Base-by-base conservation (phyloP, 64 coral and sea anemone species). In the Anthopleura sola region DNA sequence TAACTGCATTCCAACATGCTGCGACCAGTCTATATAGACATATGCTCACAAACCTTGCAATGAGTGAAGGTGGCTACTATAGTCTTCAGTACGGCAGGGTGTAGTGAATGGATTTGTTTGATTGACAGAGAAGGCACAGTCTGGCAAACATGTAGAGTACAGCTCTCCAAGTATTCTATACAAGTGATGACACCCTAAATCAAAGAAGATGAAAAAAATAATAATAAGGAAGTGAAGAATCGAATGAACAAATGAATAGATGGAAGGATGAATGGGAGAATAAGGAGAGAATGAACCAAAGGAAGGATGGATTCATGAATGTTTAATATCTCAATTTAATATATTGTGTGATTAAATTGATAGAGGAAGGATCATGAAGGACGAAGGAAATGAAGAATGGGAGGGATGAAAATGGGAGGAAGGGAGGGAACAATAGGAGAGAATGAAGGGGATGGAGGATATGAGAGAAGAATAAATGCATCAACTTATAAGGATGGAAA, bases 91-190 rank as follows among this genome's bases (percentile, higher is more conserved):
- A 86, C 44, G 13, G 74, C 44, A 44, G 89, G 78, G 56, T 81
- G 84, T 24, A 91, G 66, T 11, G 89, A 91, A 39, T 82, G 74
- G 6, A 91, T 69, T 16, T 91, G 83, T 66, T 60, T 46, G 32
- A 91, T 86, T 33, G 24, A 86, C 56, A 91, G 18, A 24, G 86
- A 49, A 51, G 71, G 53, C 1, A 58, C 79, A 29, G 82, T 51
- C 49, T 90, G 80, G 34, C 19, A 76, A 21, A 90, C 54, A 26
- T 84, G 81, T 23, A 17, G 18, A 12, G 83, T 40, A 90, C 33
- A 77, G n/a, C n/a, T 90, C 21, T 90, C 88, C 12, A 90, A 68
- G 56, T 79, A 90, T 51, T 71, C 88, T 68, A 90, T 90, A 29
- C 68, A 90, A 77, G 62, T 75, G 6, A 90, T 78, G 24, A 84